These are phyloP conservation scores for Muschampia plurimacula DNA, from an alignment of 2,888 invertebrate genomes.

Conservation along the genomic window DNA sequence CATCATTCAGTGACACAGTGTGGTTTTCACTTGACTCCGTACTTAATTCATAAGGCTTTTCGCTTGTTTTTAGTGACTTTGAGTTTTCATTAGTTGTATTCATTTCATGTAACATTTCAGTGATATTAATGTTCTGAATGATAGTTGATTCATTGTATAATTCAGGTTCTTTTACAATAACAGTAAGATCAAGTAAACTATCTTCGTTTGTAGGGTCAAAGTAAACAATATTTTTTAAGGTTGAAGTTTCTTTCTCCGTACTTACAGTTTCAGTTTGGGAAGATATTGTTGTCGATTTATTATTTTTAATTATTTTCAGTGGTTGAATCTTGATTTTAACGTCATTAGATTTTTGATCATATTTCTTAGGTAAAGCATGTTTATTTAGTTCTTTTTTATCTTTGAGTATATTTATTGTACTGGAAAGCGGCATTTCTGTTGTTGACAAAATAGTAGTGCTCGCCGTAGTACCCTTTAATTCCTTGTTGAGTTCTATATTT, in stretches of 20 bases:
- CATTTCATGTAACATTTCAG: not conserved
- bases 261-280: slow-evolving; percentile 19
- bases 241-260: slow-evolving; percentile 28
- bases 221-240: slow-evolving; percentile 38
- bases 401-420: slow-evolving; percentile 50
- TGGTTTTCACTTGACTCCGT: slow-evolving; percentile 32
- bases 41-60: slow-evolving; percentile 25
- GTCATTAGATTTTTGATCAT: slow-evolving; percentile 64
- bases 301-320: not conserved
- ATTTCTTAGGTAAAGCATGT: slow-evolving; percentile 68
- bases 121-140: not conserved
- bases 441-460: slow-evolving; percentile 33
- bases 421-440: slow-evolving; percentile 48
- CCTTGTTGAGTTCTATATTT: slow-evolving; percentile 47
- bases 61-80: slow-evolving; percentile 22
- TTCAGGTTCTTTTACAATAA: slow-evolving; percentile 67
- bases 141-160: slow-evolving; percentile 47
- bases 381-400: slow-evolving; percentile 62
- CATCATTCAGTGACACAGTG: slow-evolving; percentile 44
- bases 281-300: slow-evolving; percentile 19
- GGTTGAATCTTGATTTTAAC: slow-evolving; percentile 57
- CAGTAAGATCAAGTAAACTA: slow-evolving; percentile 67
- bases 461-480: slow-evolving; percentile 43
- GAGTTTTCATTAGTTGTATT: slow-evolving; percentile 6
- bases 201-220: slow-evolving; percentile 55